Percentiles rank a stretch among this genome's conserved stretches.
These are phyloP conservation scores for Anoplolepis gracilipes DNA, from an alignment of 1,140 invertebrate species.

Conservation along the genomic window DNA sequence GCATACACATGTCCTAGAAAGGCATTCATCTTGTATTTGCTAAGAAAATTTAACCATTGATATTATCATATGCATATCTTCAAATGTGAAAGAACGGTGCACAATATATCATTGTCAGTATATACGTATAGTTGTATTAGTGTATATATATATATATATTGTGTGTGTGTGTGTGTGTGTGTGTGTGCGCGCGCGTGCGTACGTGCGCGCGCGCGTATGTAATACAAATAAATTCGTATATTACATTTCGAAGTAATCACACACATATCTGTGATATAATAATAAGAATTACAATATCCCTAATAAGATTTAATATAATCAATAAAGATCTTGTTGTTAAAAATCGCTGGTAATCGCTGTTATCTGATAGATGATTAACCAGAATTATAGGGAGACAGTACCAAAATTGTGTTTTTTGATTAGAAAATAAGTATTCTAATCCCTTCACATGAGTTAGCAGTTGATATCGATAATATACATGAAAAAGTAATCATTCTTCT, in stretches of 20 bases:
- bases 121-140: slow-evolving; percentile 47
- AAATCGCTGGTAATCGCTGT: background rate
- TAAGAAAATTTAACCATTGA: slow-evolving; percentile 55
- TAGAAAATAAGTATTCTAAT: slow-evolving; percentile 60
- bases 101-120: slow-evolving; percentile 63
- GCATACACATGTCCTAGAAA: background rate
- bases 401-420: slow-evolving; percentile 61
- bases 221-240: slow-evolving; percentile 68
- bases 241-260: slow-evolving; percentile 45
- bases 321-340: slow-evolving; percentile 7
- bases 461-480: background rate
- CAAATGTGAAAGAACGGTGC: slow-evolving; percentile 83
- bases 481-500: slow-evolving; percentile 3
- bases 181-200: slow-evolving; percentile 31
- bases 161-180: slow-evolving; percentile 24
- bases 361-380: background rate
- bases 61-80: slow-evolving; percentile 30
- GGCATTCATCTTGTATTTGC: slow-evolving; percentile 15
- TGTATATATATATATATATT: slow-evolving; percentile 31
- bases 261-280: slow-evolving; percentile 48
- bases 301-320: background rate
- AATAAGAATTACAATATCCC: slow-evolving; percentile 31
- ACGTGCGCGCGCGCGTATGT: slow-evolving; percentile 52
- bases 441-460: slow-evolving; percentile 22
- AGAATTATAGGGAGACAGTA: background rate